Evolutionary conservation across 2,888 invertebrate species (phyloP).

Genomic region (Pristionchus exspectatus): DNA sequence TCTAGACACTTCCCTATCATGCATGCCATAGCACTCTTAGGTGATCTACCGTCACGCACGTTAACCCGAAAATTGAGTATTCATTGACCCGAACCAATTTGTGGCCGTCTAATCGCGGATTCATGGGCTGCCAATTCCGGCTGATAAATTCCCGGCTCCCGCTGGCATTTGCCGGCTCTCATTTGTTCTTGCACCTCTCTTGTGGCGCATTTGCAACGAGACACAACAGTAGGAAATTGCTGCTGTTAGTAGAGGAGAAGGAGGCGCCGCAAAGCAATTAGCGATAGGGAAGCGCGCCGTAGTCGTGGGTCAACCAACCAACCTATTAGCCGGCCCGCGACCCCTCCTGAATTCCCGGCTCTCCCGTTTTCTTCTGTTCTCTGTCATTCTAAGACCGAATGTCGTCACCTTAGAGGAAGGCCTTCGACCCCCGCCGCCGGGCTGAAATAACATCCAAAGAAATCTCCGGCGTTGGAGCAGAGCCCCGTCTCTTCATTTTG

Average conservation of each 20-base stretch:
- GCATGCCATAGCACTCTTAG: neutral
- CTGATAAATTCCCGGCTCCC: neutral
- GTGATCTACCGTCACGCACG: constrained; percentile 5
- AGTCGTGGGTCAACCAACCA: neutral
- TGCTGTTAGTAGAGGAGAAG: neutral
- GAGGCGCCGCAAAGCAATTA: neutral
- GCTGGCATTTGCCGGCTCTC: neutral
- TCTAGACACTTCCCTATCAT: neutral
- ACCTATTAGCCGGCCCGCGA: neutral
- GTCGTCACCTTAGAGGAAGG: neutral
- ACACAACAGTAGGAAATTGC: neutral
- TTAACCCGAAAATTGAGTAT: neutral
- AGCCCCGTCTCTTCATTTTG: too few relatives aligned
- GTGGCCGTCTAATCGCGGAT: neutral
- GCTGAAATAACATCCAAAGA: constrained; percentile 43
- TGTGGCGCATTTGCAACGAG: neutral
- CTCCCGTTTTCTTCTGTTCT: neutral
- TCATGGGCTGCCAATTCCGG: neutral
- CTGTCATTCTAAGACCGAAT: neutral
- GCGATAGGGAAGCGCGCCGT: neutral
- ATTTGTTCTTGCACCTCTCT: neutral
- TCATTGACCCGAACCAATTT: constrained; percentile 19
- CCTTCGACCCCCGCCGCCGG: neutral
- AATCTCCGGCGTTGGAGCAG: neutral
- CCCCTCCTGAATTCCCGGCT: neutral